A percentile compares a stretch with the other conserved stretches of the same genome.
These are phyloP conservation scores for Neocrepidodera transversa DNA, from an alignment of 2,888 invertebrate species.

Conservation along the genomic window DNA sequence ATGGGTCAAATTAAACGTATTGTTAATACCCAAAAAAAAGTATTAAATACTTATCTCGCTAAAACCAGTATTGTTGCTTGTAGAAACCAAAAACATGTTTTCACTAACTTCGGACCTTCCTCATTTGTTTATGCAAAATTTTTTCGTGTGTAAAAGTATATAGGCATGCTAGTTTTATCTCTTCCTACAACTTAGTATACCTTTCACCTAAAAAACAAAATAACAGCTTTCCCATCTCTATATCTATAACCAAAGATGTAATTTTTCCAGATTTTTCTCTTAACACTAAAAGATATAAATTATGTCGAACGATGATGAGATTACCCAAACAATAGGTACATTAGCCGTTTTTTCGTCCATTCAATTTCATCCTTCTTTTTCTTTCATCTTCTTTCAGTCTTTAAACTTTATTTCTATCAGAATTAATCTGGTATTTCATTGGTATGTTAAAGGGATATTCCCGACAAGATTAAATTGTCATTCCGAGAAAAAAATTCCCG, in stretches of 20 bases:
- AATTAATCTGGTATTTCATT: slow-evolving; percentile 10
- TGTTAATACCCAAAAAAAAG: too few relatives aligned
- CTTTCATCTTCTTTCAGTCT: background rate
- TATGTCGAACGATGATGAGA: slow-evolving; percentile 8
- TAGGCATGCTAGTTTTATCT: too few relatives aligned
- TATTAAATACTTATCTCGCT: too few relatives aligned
- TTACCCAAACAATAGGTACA: slow-evolving; percentile 16
- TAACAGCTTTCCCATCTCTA: too few relatives aligned
- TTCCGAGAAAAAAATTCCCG: slow-evolving; percentile 2
- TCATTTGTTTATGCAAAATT: too few relatives aligned
- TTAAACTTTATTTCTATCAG: slow-evolving; percentile 15
- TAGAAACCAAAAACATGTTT: too few relatives aligned
- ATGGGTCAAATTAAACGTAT: too few relatives aligned
- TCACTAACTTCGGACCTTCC: too few relatives aligned
- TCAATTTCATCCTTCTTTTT: slow-evolving; percentile 8
- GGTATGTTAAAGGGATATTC: slow-evolving; percentile 10
- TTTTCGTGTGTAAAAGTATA: too few relatives aligned
- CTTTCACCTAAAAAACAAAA: too few relatives aligned
- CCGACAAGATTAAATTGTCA: slow-evolving; percentile 11
- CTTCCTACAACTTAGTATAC: too few relatives aligned
- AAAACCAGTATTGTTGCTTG: too few relatives aligned
- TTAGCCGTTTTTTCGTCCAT: slow-evolving; percentile 9
- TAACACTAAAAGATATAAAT: slow-evolving; percentile 7
- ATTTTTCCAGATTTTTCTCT: background rate
- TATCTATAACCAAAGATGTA: background rate